These are phyloP conservation scores for Pemphredon lugubris DNA, from an alignment of 2,888 invertebrate genomes.

Conservation along the genomic window DNA sequence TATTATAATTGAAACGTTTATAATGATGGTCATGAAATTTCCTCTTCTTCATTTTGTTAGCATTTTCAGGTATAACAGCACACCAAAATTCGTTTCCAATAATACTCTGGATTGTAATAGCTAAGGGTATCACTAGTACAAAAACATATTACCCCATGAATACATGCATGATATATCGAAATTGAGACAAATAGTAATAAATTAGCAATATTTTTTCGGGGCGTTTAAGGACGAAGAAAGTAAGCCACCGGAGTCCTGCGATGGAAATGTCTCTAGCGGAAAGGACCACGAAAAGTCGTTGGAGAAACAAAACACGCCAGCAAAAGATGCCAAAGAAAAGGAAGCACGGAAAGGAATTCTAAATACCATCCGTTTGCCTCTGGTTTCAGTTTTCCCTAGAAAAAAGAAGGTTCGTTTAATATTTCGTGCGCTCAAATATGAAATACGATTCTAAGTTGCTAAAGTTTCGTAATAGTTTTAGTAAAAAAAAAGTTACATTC, in stretches of 20 bases:
- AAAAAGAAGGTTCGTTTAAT: slow-evolving; percentile 63
- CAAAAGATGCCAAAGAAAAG: slow-evolving; percentile 72
- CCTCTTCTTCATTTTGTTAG: too few species aligned
- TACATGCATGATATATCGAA: too few species aligned
- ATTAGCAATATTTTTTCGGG: not conserved
- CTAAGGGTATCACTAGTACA: too few species aligned
- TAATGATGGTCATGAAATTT: slow-evolving; percentile 7
- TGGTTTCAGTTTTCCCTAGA: slow-evolving; percentile 82
- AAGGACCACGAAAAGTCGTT: slow-evolving; percentile 70
- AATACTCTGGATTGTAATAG: too few species aligned
- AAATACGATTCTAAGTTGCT: not conserved
- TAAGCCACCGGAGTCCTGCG: slow-evolving; percentile 74
- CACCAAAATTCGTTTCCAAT: too few species aligned
- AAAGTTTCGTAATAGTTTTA: too few species aligned
- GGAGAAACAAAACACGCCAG: slow-evolving; percentile 73
- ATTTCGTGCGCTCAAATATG: not conserved
- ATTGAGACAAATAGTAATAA: too few species aligned
- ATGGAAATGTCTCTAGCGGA: slow-evolving; percentile 62
- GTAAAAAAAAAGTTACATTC: too few species aligned
- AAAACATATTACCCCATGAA: too few species aligned
- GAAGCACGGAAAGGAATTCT: slow-evolving; percentile 81
- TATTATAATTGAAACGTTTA: slow-evolving; percentile 8
- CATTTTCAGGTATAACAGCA: too few species aligned
- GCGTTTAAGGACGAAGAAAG: slow-evolving; percentile 72
- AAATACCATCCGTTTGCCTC: slow-evolving; percentile 85